These are phyloP conservation scores for Poecilia latipinna DNA, from an alignment of 2,113 vertebrate genomes.

Conservation along the genomic window DNA sequence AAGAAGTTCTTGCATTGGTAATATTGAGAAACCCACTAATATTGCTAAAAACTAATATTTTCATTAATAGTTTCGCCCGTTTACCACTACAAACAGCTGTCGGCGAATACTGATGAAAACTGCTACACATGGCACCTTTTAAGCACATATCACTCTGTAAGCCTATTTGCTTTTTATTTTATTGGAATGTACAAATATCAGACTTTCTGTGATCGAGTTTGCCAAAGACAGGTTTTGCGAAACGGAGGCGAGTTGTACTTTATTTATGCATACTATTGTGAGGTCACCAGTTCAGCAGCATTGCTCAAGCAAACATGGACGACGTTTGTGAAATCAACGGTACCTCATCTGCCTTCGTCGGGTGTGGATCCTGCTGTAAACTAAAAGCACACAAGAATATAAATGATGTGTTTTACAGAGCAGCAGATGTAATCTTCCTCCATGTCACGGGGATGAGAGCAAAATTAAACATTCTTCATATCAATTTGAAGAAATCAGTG, in stretches of 20 bases:
- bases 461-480: too few relatives aligned
- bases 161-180: background rate
- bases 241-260: conserved; percentile 16
- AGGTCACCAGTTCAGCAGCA: conserved; percentile 8
- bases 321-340: conserved; percentile 38
- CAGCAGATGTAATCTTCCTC: conserved; percentile 14
- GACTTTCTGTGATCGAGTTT: conserved; percentile 55
- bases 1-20: background rate
- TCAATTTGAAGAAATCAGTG: background rate
- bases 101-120: background rate
- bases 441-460: background rate
- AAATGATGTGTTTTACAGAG: conserved; percentile 16
- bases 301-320: background rate
- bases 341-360: conserved; percentile 58
- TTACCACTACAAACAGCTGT: too few relatives aligned
- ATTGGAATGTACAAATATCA: conserved; percentile 51
- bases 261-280: background rate
- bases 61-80: background rate
- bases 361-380: conserved; percentile 26
- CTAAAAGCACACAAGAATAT: conserved; percentile 11
- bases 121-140: conserved; percentile 45
- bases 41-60: background rate
- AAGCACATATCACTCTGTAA: conserved; percentile 47
- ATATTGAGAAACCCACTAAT: conserved; percentile 2
- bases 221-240: conserved; percentile 66